Percentiles rank a stretch among this genome's conserved stretches.
Conservation (phyloP, 2,888 invertebrate genomes). For the Amblyjoppa proteus region DNA sequence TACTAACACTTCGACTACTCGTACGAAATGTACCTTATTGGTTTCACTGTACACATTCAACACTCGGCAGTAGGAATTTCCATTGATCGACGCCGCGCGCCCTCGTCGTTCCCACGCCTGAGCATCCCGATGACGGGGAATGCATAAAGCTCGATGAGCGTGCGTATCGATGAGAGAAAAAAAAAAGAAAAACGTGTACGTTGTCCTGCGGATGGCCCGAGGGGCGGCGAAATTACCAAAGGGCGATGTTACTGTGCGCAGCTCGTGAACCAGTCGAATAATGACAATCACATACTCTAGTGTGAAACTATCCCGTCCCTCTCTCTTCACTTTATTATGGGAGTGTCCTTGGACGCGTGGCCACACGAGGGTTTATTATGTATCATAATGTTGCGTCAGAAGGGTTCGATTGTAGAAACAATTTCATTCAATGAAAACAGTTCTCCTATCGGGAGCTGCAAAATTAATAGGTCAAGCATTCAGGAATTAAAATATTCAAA, state of each 20-base stretch:
- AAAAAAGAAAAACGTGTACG: constrained; percentile 13
- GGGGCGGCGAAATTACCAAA: constrained; percentile 50
- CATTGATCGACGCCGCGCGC: constrained; percentile 25
- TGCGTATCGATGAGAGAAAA: constrained; percentile 34
- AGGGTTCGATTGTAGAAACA: constrained; percentile 38
- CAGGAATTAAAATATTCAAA: too few species aligned
- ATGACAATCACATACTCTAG: constrained; percentile 18
- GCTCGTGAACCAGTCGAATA: constrained; percentile 26
- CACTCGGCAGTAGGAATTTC: neutral
- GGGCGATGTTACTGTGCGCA: constrained; percentile 29
- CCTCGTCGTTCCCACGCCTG: constrained; percentile 61
- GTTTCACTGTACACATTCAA: neutral
- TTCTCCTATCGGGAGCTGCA: neutral
- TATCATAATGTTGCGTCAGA: constrained; percentile 51
- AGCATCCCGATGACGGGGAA: constrained; percentile 46
- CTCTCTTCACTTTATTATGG: constrained; percentile 59
- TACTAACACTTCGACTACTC: neutral
- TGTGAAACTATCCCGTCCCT: constrained; percentile 9
- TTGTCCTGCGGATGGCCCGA: constrained; percentile 44
- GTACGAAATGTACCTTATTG: neutral
- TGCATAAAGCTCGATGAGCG: constrained; percentile 54
- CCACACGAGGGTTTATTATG: constrained; percentile 68
- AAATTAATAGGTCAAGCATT: neutral
- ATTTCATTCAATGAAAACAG: constrained; percentile 32
- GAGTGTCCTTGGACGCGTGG: constrained; percentile 66